Conservation (phyloP, 2,888 invertebrate genomes). For the Merodon equestris region DNA sequence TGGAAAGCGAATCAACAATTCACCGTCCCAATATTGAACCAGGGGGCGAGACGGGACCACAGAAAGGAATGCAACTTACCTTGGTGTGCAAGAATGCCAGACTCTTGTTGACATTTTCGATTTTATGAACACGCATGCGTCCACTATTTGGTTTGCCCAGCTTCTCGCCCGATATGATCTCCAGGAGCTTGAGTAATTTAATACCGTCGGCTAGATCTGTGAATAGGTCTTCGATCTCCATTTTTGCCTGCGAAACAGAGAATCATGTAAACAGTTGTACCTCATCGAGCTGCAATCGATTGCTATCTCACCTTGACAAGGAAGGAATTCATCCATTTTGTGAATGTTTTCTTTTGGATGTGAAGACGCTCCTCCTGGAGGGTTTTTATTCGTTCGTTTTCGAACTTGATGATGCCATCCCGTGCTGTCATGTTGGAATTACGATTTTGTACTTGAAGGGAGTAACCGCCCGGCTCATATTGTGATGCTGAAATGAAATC, state of each 20-base stretch:
- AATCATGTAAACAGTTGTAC: constrained; percentile 7
- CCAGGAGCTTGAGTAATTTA: constrained; percentile 93
- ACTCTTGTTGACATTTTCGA: constrained; percentile 99
- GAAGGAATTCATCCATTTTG: constrained; percentile 99
- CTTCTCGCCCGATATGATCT: constrained; percentile 99
- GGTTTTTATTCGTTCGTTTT: constrained; percentile 96
- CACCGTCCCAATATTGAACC: constrained; percentile 13
- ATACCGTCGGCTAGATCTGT: constrained; percentile 97
- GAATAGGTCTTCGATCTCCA: constrained; percentile 99
- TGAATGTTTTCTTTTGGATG: constrained; percentile 99
- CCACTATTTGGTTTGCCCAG: constrained; percentile 97
- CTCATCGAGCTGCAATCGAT: constrained; percentile 13
- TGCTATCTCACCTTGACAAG: constrained; percentile 87
- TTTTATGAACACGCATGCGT: constrained; percentile 98
- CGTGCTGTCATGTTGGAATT: constrained; percentile 90
- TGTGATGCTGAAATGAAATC: constrained; percentile 80
- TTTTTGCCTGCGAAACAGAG: constrained; percentile 86
- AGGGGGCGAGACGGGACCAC: constrained; percentile 18
- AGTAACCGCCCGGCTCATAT: constrained; percentile 85
- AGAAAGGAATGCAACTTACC: constrained; percentile 79
- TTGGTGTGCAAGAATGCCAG: constrained; percentile 97
- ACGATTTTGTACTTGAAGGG: constrained; percentile 83
- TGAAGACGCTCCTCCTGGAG: constrained; percentile 98
- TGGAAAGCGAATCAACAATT: constrained; percentile 9
- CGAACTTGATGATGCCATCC: constrained; percentile 95